Percentiles rank a stretch among this genome's conserved stretches.
Evolutionary conservation across 2,797 vertebrate species (phyloP).

Genomic region (Chiloscyllium punctatum): DNA sequence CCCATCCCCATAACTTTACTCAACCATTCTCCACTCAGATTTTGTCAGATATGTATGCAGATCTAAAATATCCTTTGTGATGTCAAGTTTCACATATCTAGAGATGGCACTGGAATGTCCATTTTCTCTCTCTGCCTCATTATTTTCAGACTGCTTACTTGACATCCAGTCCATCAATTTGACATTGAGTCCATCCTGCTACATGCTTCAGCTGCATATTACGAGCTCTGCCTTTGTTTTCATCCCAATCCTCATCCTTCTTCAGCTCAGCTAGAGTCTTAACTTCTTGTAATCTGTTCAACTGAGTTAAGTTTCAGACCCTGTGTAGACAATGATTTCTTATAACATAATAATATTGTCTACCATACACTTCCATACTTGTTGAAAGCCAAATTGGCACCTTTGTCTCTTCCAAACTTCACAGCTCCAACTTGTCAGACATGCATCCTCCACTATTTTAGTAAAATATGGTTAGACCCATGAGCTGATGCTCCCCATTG

Average conservation of each 20-base stretch:
- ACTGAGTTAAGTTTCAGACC: background rate
- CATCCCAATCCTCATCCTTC: background rate
- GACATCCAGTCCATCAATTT: background rate
- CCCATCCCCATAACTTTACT: too few relatives aligned
- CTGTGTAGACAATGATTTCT: background rate
- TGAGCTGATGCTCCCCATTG: too few relatives aligned
- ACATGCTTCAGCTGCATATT: background rate
- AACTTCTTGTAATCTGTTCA: background rate
- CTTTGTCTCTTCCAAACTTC: background rate
- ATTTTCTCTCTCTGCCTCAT: background rate
- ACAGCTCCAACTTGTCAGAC: background rate
- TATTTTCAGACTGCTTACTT: background rate
- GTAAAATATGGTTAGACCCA: too few relatives aligned
- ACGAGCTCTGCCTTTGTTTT: background rate
- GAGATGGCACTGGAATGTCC: background rate
- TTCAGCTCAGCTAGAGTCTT: background rate
- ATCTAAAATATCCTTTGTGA: background rate
- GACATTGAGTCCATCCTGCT: background rate
- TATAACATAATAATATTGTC: background rate
- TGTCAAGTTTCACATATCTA: background rate
- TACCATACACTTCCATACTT: background rate
- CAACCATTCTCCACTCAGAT: background rate
- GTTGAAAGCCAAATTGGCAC: background rate
- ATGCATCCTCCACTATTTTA: background rate
- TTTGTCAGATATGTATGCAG: background rate